A percentile compares a stretch with the other conserved stretches of the same genome.
Conservation (phyloP, 37 sponge, comb jelly and placozoan species). For the Ianthella basta region DNA sequence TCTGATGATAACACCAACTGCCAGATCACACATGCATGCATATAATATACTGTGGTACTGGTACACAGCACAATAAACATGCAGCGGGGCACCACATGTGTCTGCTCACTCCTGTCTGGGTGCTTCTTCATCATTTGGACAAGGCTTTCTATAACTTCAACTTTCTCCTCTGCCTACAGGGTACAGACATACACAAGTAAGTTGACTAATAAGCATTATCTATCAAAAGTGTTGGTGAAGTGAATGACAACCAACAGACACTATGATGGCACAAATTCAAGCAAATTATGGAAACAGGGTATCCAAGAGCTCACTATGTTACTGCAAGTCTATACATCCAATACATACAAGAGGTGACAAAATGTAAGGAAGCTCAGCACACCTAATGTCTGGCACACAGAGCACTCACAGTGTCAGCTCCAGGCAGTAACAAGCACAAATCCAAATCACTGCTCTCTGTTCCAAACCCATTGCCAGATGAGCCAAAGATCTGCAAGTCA, state of each 20-base stretch:
- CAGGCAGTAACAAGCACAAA: slow-evolving; percentile 64
- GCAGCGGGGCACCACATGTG: not conserved
- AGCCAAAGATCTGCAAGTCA: slow-evolving; percentile 79
- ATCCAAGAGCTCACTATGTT: no score
- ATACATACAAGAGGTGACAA: no score
- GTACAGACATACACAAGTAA: no score
- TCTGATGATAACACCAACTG: not conserved
- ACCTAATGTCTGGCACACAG: not conserved
- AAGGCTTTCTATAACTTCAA: not conserved
- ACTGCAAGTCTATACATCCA: no score
- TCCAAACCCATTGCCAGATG: slow-evolving; percentile 93
- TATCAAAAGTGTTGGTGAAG: no score
- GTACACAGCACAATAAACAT: not conserved
- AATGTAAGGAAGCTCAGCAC: no score
- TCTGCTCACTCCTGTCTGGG: slow-evolving; percentile 13
- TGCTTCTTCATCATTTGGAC: not conserved
- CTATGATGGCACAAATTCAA: no score
- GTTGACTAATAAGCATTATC: no score
- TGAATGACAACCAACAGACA: no score
- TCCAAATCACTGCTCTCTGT: slow-evolving; percentile 78
- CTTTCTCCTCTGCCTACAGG: slow-evolving; percentile 5
- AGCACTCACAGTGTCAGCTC: not conserved
- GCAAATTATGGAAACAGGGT: no score
- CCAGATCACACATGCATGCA: not conserved
- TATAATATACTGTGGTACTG: not conserved